Evolutionary conservation across 2,113 vertebrate species (phyloP), one percentile per base, ranked within the genome.

Genomic region (Hippocampus zosterae): DNA sequence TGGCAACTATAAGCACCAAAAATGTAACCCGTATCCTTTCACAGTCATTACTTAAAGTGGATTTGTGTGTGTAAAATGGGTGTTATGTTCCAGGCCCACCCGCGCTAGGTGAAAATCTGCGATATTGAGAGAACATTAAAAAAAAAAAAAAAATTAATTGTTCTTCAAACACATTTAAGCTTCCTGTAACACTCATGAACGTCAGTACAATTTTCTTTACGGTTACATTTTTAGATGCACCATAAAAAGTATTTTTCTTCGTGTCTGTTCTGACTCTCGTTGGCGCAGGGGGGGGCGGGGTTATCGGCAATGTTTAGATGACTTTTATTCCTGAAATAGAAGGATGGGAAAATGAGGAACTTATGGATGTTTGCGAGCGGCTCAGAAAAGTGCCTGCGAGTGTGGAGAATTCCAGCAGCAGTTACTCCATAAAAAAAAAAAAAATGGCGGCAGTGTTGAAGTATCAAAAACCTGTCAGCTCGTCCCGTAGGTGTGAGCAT

Each of bases 401-500:
- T 75, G 79, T 61, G 82, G 55, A 65, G 53, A 16, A 18, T 6
- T 0, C 48, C 66, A 72, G 55, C 50, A 8, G 1, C 69, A 27
- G 13, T 23, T 46, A 10, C 25, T 44, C 42, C 23, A 27, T 48
- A 3, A 16, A 8, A 29, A 25, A 12, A 42, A n/a, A 41, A 40
- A 8, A 59, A 29, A n/a, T n/a, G 12, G 23, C 55, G 55, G 55
- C 23, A 5, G 55, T 11, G 23, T 27, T 25, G 27, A 60, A 29
- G 15, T 18, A 7, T 60, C 27, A 33, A 60, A 60, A 60, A 33
- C 27, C 57, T 1, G 25, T 15, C 13, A 6, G 27, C 57, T 60
- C 6, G 25, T 60, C 27, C 33, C 27, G 2, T 60, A 60, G 57
- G 57, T 33, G 57, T 33, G 57, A 33, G 27, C 57, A 33, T 60